phyloP scores from a whole-genome alignment of 2,113 vertebrate genomes.

The Apteryx mantelli region DNA sequence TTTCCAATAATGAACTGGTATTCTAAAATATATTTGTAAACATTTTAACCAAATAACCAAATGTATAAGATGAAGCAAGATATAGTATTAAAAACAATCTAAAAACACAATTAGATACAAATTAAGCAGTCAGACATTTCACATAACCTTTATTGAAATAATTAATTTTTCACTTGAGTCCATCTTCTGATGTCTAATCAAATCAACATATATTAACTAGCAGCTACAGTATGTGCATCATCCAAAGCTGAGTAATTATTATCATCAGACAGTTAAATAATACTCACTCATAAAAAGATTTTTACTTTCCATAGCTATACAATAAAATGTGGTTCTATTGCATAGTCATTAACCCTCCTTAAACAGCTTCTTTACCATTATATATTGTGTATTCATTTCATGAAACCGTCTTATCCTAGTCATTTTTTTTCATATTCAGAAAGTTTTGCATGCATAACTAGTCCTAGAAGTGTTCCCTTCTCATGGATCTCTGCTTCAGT shows the following conservation, averaged over 20 bases:
- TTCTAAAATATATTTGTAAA: conserved; percentile 11
- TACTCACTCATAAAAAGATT: not conserved
- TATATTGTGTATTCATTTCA: not conserved
- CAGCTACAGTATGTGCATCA: not conserved
- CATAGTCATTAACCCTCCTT: not conserved
- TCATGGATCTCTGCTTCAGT: not conserved
- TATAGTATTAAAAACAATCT: conserved; percentile 44
- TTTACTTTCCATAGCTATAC: not conserved
- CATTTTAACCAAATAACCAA: conserved; percentile 24
- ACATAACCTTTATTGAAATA: conserved; percentile 10
- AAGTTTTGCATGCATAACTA: not conserved
- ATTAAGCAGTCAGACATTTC: conserved; percentile 42
- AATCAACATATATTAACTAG: not conserved
- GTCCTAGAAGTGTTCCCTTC: not conserved
- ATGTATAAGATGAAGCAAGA: conserved; percentile 4
- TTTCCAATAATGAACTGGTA: conserved; percentile 43
- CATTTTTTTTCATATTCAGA: not conserved
- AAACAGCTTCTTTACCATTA: not conserved
- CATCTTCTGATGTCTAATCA: conserved; percentile 31
- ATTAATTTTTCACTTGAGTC: conserved; percentile 57
- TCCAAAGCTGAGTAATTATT: not conserved
- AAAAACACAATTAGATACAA: conserved; percentile 8
- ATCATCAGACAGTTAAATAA: not conserved
- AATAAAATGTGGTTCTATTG: not conserved
- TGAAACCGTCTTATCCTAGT: not conserved